Base-by-base conservation (phyloP, 2,888 invertebrate species). In the Phyllotreta striolata region DNA sequence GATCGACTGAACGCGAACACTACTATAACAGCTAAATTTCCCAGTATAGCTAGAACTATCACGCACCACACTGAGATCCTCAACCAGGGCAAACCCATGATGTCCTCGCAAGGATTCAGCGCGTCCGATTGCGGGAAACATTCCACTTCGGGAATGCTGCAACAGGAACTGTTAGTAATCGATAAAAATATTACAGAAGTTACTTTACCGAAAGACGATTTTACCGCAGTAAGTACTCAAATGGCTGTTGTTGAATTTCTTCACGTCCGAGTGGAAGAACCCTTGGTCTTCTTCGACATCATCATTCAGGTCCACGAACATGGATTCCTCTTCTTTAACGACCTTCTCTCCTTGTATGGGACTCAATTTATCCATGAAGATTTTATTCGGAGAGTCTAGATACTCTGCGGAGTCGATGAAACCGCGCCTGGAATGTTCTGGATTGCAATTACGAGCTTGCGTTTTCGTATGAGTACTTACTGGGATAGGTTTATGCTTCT, bases 41-140 rank as follows among this genome's bases (percentile, higher is more conserved):
- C 95, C 10, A 92, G 84, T 0, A 95, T 88, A 0, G 95, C 93
- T 6, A 93, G 85, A 0, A 90, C 82, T 63, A 94, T 89, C 35
- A 95, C 95, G 71, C 93, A 84, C 95, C 96, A 96, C 1, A 95
- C 93, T 56, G 92, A 89, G 70, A 89, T 86, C 60, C 93, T 86
- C 1, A 93, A 83, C 88, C 90, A 91, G 47, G 87, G 81, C 79
- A 89, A 89, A 24, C 93, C 93, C 91, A 95, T 93, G 63, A 95
- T 92, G 78, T 95, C 94, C 78, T 94, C 94, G 80, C 95, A 95
- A 0, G 94, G 94, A 81, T 93, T 95, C 55, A 94, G 82, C 0
- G 91, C 92, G 79, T 95, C 89, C 0, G 93, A 91, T 66, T 85
- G 84, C 0, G 94, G 94, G 41, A 84, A 85, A 78, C 93, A 93